phyloP scores from a whole-genome alignment of 2,888 invertebrate genomes.

The Carpatolechia fugitivella region DNA sequence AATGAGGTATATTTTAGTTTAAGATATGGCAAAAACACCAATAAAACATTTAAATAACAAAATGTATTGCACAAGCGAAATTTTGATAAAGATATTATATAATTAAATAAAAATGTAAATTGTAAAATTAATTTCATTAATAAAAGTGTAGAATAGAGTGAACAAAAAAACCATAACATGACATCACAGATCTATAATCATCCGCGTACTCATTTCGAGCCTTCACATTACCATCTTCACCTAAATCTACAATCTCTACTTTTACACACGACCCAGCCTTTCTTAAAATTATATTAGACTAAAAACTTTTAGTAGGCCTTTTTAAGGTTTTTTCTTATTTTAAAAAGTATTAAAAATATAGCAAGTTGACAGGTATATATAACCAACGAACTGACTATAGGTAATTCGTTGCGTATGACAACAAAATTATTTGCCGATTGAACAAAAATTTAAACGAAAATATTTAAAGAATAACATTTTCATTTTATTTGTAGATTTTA shows the following conservation, averaged over 20 bases:
- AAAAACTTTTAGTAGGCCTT: background rate
- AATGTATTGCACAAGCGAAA: background rate
- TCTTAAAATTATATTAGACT: background rate
- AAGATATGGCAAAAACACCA: background rate
- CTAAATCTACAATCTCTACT: constrained; percentile 18
- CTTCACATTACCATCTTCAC: background rate
- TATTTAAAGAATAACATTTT: too few relatives aligned
- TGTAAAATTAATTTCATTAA: too few relatives aligned
- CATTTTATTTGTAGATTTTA: too few relatives aligned
- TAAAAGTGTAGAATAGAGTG: too few relatives aligned
- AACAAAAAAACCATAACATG: constrained; percentile 13
- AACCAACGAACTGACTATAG: too few relatives aligned
- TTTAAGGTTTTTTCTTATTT: background rate
- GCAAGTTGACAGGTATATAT: too few relatives aligned
- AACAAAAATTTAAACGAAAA: too few relatives aligned
- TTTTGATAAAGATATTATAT: background rate
- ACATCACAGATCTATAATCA: constrained; percentile 36
- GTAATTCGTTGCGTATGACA: too few relatives aligned
- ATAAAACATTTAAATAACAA: background rate
- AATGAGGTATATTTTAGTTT: background rate
- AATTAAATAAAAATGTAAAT: background rate
- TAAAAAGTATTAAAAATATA: background rate
- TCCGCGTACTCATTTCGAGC: background rate
- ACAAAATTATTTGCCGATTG: too few relatives aligned
- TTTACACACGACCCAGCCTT: constrained; percentile 69